Evolutionary conservation across 1,140 invertebrate species (phyloP), one percentile per base, ranked within the genome.

Genomic region (Caerostris extrusa): DNA sequence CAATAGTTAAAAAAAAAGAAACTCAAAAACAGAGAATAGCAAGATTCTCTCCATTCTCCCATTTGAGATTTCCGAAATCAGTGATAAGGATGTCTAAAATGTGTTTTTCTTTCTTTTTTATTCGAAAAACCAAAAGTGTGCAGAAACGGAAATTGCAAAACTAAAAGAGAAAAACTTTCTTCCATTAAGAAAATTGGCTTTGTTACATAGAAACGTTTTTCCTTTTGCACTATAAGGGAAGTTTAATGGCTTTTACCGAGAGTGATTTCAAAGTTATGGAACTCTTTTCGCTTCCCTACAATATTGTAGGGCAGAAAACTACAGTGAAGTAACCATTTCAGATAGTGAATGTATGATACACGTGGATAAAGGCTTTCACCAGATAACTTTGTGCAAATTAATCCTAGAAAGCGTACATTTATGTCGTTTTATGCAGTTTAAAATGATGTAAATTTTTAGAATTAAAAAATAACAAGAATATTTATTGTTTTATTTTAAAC

Each of bases 111-210:
- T 57, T 56, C 19, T 5, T 57, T 57, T 19, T 19, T 19, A 7
- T 55, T 19, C 56, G 12, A n/a, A n/a, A n/a, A n/a, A 19, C 71
- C 12, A 12, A 50, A 77, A 77, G 7, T 77, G 10, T 10, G 34
- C 12, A 77, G 71, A 58, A 57, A 83, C n/a, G 55, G 82, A 83
- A 83, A 83, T 83, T 57, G 55, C 82, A 58, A 57, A 83, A 55
- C 82, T 83, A 58, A n/a, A n/a, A 56, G 5, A 58, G 81, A 3
- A 83, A n/a, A 83, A 34, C 12, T 83, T 57, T 83, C 34, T 56
- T 83, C 82, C 82, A 83, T 57, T 83, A n/a, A 83, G 56, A 58
- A 83, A 57, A 83, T 83, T 57, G 82, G 82, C 82, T 58, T 83
- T 19, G 82, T 56, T 50, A 77, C 8, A 3, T 83, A 57, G 34